A percentile compares a stretch with the other conserved stretches of the same genome.
These are phyloP conservation scores for Anhinga anhinga DNA, from an alignment of 2,113 vertebrate genomes.

Conservation along the genomic window DNA sequence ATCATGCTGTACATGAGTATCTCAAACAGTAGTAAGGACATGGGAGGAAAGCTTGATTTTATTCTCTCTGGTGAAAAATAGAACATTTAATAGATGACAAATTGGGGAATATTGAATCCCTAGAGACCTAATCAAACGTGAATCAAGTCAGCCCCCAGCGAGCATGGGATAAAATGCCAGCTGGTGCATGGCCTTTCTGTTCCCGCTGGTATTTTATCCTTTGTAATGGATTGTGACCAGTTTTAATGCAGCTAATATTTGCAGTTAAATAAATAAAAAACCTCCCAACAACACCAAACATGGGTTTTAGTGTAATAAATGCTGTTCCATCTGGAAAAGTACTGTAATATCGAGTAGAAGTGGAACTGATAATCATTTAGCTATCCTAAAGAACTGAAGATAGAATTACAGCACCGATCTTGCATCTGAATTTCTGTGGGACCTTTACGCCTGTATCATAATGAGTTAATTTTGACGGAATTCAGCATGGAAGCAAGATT, in stretches of 20 bases:
- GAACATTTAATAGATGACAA: conserved; percentile 39
- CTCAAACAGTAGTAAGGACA: neutral
- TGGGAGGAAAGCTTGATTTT: neutral
- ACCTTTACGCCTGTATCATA: neutral
- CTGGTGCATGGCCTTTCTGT: neutral
- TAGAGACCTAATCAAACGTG: conserved; percentile 24
- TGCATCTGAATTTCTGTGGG: neutral
- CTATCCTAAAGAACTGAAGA: neutral
- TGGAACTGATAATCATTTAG: neutral
- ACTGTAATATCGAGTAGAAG: neutral
- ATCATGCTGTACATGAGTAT: neutral
- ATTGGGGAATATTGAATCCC: conserved; percentile 25
- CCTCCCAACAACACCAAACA: neutral
- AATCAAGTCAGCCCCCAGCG: neutral
- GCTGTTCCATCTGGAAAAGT: neutral
- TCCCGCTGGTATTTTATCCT: neutral
- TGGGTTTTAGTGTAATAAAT: neutral
- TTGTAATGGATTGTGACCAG: neutral
- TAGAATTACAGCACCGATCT: neutral
- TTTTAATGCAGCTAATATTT: neutral
- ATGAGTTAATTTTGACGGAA: neutral
- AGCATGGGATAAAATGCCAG: conserved; percentile 3
- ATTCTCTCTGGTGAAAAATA: conserved; percentile 1
- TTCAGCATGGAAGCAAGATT: neutral
- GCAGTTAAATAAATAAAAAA: neutral